Percentiles rank a stretch among this genome's conserved stretches.
Conservation (phyloP, 1,140 invertebrate genomes). For the Megathymus violae region DNA sequence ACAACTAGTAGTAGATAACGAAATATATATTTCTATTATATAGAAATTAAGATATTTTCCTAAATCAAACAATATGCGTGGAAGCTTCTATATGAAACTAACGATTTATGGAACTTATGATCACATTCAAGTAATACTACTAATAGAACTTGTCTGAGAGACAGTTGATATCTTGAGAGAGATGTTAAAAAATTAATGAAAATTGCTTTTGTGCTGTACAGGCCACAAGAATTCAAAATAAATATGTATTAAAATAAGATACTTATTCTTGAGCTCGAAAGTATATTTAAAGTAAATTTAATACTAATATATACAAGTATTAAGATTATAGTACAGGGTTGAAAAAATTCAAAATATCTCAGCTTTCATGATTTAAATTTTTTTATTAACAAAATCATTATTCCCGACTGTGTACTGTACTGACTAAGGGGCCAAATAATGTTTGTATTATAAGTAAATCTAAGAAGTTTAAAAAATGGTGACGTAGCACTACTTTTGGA, state of each 20-base stretch:
- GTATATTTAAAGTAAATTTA: background rate
- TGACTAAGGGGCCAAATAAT: conserved; percentile 18
- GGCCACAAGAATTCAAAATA: too few relatives aligned
- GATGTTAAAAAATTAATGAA: too few relatives aligned
- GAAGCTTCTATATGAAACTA: too few relatives aligned
- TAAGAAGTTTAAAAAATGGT: conserved; percentile 17
- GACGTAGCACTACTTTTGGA: background rate
- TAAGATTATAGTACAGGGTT: conserved; percentile 7
- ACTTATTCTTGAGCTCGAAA: background rate
- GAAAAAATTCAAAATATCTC: conserved; percentile 1
- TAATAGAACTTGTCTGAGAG: too few relatives aligned
- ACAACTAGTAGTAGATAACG: background rate
- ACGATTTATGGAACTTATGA: too few relatives aligned
- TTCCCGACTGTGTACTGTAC: conserved; percentile 15
- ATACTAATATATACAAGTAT: background rate
- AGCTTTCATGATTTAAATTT: conserved; percentile 15
- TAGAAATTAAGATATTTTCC: too few relatives aligned
- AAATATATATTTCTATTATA: background rate
- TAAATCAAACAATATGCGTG: too few relatives aligned
- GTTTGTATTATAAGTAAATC: conserved; percentile 17
- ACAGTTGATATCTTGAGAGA: too few relatives aligned
- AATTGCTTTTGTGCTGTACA: background rate
- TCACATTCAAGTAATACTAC: too few relatives aligned
- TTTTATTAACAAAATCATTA: conserved; percentile 15
- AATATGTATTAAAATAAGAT: background rate